Base-by-base conservation (phyloP, 2,888 invertebrate species). In the Bhutanitis thaidina region DNA sequence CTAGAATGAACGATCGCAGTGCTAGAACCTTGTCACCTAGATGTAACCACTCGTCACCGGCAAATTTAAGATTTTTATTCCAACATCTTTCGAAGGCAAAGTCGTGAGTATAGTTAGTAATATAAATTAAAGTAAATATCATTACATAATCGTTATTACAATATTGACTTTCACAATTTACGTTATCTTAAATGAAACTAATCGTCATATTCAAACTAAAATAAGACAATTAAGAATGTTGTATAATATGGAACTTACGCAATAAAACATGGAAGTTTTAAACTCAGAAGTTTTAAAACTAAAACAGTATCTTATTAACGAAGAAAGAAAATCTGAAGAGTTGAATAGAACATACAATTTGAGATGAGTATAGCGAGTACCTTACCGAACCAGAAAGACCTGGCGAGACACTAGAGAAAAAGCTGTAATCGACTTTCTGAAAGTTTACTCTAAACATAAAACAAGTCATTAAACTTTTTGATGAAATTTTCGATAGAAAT, bases 401-500 rank as follows among this genome's bases (percentile, higher is more conserved):
- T 87, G 87, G 87, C 74, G 86, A 0, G 64, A 82, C 52, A 64
- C 79, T 5, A 87, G 89, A 12, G 71, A 71, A 56, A 75, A 74
- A 43, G 87, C 82, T 3, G 79, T 70, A 5, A 74, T 83, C 9
- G 80, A 81, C 36, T 80, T 71, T 41, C 60, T 88, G 2, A 80
- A 76, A 59, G 64, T 65, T 4, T 78, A 74, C 62, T 89, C 87
- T 0, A 71, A 70, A 51, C 69, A 75, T 50, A 82, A 68, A 67
- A 46, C 56, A 91, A 39, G 59, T 92, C 37, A 78, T 73, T 3
- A 92, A 92, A 65, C 70, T 93, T 58, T 72, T 92, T 12, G 82
- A 90, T 52, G 92, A 92, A 67, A 79, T 93, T 43, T 73, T 91
- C 32, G 91, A 92, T 60, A 80, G 76, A 65, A 91, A 72, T 53